Conservation (phyloP, 2,113 vertebrate genomes). For the Argyrosomus japonicus region DNA sequence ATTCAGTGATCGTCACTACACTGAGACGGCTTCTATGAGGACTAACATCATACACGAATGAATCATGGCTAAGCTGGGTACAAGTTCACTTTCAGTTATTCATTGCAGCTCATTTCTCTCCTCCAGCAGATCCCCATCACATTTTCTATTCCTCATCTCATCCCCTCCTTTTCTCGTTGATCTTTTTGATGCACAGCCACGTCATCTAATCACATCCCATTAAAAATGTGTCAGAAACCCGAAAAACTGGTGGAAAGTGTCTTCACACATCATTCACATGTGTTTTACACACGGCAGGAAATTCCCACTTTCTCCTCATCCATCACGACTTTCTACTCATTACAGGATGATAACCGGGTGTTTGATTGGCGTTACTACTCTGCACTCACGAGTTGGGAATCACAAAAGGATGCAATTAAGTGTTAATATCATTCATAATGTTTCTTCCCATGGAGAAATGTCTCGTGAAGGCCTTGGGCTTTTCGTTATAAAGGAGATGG, state of each 20-base stretch:
- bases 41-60: neutral
- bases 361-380: neutral
- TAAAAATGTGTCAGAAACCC: neutral
- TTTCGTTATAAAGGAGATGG: neutral
- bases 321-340: neutral
- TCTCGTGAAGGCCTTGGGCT: neutral
- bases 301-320: neutral
- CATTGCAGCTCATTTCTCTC: neutral
- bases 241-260: neutral
- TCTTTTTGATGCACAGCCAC: no score
- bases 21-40: no score
- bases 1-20: no score
- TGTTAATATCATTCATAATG: neutral
- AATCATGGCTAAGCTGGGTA: neutral
- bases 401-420: neutral
- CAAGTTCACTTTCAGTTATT: neutral
- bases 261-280: neutral
- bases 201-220: neutral
- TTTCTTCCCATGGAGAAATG: neutral
- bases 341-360: neutral
- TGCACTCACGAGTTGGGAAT: neutral
- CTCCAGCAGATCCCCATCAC: no score
- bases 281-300: neutral
- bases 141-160: neutral
- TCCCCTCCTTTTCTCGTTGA: no score